Evolutionary conservation across 2,113 vertebrate genomes (phyloP), one percentile per base, ranked within the genome.

Genomic region (Siniperca knerii): DNA sequence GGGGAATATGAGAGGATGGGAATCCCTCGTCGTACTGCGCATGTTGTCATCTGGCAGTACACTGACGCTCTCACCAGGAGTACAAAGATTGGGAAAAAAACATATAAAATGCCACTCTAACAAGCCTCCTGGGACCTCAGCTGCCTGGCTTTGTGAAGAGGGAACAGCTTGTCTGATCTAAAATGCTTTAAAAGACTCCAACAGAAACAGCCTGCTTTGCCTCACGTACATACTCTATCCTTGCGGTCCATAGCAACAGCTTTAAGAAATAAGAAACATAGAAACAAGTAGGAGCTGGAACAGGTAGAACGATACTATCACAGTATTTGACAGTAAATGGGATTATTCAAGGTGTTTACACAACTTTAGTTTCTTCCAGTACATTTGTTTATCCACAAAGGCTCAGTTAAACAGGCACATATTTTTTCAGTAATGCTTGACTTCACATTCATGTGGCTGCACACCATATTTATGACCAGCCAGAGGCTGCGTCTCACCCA

Each of bases 91-190:
- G 46, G 54, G 25, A 40, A 79, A 91, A 58, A 86, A 29, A 87
- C 66, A 65, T 62, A 77, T 62, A 77, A 85, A 91, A 92, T 87
- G 90, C 88, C 84, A 87, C 87, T 92, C 79, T 94, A 94, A 94
- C 93, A 94, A 94, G 90, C 65, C 92, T 91, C 90, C 33, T 40
- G 91, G 90, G 93, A 88, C 18, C 25, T 25, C 52, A 66, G 74
- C 86, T 81, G 87, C 90, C 73, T 83, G 89, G 62, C 75, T 90
- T 77, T 92, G 71, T 89, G 73, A 87, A 80, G 65, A 84, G 48
- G 75, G 81, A 91, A 89, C 89, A 88, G 88, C 89, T 91, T 92
- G 89, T 86, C 74, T 88, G 89, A 91, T 92, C 69, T 86, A 74
- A 91, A 90, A 87, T 65, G 69, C 81, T 83, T 87, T 88, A 69